A percentile compares a stretch with the other conserved stretches of the same genome.
Evolutionary conservation across 2,113 vertebrate species (phyloP).

Genomic region (Marmota monax): DNA sequence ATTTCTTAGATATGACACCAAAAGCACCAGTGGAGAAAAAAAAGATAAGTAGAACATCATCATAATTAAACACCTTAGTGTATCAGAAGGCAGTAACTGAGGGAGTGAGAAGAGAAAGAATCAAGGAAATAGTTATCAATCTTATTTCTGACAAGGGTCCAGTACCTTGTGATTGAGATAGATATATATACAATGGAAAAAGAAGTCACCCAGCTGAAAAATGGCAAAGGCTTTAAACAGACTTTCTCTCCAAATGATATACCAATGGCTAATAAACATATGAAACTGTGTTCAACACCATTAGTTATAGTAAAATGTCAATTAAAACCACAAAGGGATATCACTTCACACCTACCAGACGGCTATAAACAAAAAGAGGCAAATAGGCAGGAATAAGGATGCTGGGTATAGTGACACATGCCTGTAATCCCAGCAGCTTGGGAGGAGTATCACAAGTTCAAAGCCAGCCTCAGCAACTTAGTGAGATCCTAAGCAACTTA

Average conservation of each 20-base stretch:
- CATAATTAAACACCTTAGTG: background rate
- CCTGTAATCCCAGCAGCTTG: too few relatives aligned
- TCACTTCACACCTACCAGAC: background rate
- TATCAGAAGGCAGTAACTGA: background rate
- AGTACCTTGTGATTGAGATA: background rate
- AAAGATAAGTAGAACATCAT: background rate
- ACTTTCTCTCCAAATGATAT: background rate
- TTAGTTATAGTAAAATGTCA: background rate
- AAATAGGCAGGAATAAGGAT: background rate
- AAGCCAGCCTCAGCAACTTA: too few relatives aligned
- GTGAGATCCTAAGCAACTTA: too few relatives aligned
- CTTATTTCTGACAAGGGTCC: background rate
- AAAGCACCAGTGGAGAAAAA: background rate
- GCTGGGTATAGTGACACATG: too few relatives aligned
- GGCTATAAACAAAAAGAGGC: background rate
- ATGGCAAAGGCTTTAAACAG: background rate
- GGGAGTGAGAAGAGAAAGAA: background rate
- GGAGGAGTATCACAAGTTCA: too few relatives aligned
- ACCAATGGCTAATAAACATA: background rate
- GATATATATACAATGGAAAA: background rate
- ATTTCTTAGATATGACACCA: background rate
- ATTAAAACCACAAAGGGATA: background rate
- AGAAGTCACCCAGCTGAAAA: background rate
- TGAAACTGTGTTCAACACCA: background rate
- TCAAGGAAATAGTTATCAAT: background rate